Base-by-base conservation (phyloP, 2,113 vertebrate species). In the Cisticola juncidis region DNA sequence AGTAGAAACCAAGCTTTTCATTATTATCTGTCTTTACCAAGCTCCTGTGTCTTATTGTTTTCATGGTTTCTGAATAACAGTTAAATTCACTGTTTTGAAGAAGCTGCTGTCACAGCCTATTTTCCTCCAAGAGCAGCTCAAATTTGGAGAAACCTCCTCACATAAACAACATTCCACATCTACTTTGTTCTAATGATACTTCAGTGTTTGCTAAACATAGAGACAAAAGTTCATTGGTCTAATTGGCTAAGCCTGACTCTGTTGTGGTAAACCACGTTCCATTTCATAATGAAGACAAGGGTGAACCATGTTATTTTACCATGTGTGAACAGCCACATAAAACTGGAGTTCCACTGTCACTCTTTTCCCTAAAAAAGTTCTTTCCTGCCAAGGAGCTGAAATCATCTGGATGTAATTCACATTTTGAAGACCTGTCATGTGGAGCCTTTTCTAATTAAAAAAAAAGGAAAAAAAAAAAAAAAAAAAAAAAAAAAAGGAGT, bases 391-490 rank as follows among this genome's bases (percentile, higher is more conserved):
- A 73, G 47, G 66, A 53, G 5, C 15, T 91, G 65, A 81, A 84
- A 51, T 96, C 69, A 80, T 96, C 86, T 95, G 88, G 56, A 35
- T 90, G 57, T 22, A 90, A 85, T 66, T 94, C 85, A 78, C 36
- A 81, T 31, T 56, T 20, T 82, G 58, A 62, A 93, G 44, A 86
- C 40, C 17, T 81, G 21, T 71, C 44, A 3, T 47, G 12, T 58
- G 38, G 44, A 86, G 15, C 28, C 31, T 76, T 90, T 94, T 51
- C 28, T 58, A n/a, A 45, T 33, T 36, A 11, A 13, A 11, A 6
- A n/a, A 77, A 78, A 28, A 45, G 20, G 19, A 26, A 23, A 18
- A 20, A 6, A 42, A 50, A 11, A 26, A 25, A 26, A 23, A 20
- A 14, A 13, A 11, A 6, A 33, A 77, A 81, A 33, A 36, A 22